phyloP scores from a whole-genome alignment of 2,797 vertebrate species.

The Pogoniulus pusillus region DNA sequence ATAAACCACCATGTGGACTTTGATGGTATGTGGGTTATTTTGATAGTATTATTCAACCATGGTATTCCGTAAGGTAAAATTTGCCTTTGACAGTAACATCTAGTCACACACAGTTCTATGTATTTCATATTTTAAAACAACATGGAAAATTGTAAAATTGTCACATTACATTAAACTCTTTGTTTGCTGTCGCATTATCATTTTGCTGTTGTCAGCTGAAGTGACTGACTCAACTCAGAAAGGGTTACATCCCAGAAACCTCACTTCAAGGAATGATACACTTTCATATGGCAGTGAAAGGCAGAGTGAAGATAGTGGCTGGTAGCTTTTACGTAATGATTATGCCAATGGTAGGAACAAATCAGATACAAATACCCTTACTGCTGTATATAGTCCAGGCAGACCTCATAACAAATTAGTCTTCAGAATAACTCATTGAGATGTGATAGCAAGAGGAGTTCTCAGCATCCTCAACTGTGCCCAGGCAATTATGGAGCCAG shows the following conservation, averaged over 20 bases:
- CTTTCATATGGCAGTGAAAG: not conserved
- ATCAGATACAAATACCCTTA: not conserved
- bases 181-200: not conserved
- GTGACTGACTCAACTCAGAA: not conserved
- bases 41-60: not conserved
- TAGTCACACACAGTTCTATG: not conserved
- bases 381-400: rapidly evolving
- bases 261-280: not conserved
- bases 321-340: not conserved
- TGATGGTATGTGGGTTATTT: not conserved
- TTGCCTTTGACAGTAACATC: not conserved
- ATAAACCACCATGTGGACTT: not conserved
- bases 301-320: not conserved
- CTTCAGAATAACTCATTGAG: not conserved
- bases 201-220: not conserved
- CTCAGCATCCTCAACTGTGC: not conserved
- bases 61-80: not conserved
- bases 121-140: not conserved
- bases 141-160: not conserved
- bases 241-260: not conserved
- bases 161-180: not conserved
- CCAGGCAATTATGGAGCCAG: not conserved
- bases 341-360: not conserved
- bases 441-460: not conserved
- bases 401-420: not conserved